phyloP scores from a whole-genome alignment of 1,140 invertebrate species.

The Brachionus rotundiformis region DNA sequence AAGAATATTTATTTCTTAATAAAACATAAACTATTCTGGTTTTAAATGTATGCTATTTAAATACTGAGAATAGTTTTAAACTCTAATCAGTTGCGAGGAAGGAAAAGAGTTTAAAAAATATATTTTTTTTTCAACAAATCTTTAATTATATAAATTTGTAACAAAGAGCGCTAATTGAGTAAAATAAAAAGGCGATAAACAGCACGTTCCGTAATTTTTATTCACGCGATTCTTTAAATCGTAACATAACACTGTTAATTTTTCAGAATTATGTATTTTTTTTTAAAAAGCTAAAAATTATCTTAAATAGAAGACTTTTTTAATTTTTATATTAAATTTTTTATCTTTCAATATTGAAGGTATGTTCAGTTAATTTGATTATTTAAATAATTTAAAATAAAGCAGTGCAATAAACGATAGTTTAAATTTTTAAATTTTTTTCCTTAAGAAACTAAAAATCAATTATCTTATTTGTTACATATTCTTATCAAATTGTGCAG shows the following conservation, averaged over 20 bases:
- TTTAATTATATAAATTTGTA: too few species aligned
- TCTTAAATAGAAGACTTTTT: too few species aligned
- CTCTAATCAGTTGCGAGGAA: neutral
- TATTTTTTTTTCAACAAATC: too few species aligned
- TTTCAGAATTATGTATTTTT: too few species aligned
- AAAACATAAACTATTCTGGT: neutral
- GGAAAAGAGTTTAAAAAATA: too few species aligned
- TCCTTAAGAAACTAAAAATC: neutral
- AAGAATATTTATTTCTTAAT: neutral
- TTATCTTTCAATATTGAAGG: neutral
- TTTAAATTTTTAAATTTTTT: neutral
- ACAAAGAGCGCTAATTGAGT: neutral
- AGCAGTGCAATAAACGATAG: too few species aligned
- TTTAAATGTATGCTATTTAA: neutral
- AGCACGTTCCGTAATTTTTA: neutral
- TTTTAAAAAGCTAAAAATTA: too few species aligned
- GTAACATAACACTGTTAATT: too few species aligned
- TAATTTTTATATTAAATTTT: neutral
- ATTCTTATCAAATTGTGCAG: neutral
- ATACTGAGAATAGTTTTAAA: neutral
- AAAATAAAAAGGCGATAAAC: neutral
- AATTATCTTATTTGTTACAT: neutral
- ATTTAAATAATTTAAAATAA: too few species aligned
- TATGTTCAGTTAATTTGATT: neutral
- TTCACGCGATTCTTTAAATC: neutral